These are phyloP conservation scores for Felis catus DNA, from an alignment of 2,113 vertebrate species.

Conservation along the genomic window DNA sequence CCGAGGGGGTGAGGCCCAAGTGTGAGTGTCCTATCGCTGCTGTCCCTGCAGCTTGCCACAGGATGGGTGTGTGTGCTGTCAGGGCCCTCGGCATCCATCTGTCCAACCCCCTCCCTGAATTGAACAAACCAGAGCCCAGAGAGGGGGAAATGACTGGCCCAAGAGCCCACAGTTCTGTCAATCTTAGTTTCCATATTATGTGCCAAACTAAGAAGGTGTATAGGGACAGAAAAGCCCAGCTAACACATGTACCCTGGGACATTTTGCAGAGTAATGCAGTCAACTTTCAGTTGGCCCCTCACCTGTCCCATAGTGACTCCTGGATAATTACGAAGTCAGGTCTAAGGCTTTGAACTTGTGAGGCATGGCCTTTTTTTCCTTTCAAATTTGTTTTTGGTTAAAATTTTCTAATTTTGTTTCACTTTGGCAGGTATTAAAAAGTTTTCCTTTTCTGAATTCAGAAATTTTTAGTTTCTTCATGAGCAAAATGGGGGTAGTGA, in stretches of 20 bases:
- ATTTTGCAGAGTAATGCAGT: not conserved
- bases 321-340: not conserved
- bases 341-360: not conserved
- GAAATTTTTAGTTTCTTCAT: not conserved
- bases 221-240: not conserved
- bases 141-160: not conserved
- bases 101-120: not conserved
- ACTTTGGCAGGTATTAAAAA: not conserved
- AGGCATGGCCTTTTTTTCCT: not conserved
- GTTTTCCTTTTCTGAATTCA: not conserved
- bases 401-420: slow-evolving; percentile 15
- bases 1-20: not conserved
- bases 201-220: not conserved
- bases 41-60: not conserved
- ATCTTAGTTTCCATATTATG: not conserved
- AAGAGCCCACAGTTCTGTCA: not conserved
- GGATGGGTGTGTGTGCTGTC: not conserved
- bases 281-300: not conserved
- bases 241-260: not conserved
- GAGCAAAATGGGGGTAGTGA: not conserved
- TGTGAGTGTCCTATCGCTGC: not conserved
- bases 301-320: too few relatives aligned
- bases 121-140: not conserved
- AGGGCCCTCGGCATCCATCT: not conserved
- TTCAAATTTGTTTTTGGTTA: not conserved